These are phyloP conservation scores for Tachystola acroxantha DNA, from an alignment of 2,888 invertebrate genomes.

Conservation along the genomic window DNA sequence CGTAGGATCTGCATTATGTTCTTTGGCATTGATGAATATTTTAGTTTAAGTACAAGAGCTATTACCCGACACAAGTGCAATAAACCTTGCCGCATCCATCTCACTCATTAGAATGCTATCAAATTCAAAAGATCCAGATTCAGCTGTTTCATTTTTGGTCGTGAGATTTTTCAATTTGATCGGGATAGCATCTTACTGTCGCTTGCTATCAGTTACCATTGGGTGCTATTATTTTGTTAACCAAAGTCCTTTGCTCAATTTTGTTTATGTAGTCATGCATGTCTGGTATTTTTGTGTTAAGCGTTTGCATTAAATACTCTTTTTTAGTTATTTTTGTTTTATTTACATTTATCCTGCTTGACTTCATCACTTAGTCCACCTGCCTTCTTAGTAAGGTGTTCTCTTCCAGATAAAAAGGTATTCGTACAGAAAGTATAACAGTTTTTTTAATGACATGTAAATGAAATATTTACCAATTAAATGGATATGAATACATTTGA, in stretches of 20 bases:
- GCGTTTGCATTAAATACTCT: slow-evolving; percentile 42
- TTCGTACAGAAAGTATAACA: too few relatives aligned
- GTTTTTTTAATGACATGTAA: too few relatives aligned
- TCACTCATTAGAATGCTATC: neutral
- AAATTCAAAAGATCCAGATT: neutral
- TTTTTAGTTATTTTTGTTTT: slow-evolving; percentile 1
- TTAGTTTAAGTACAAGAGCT: neutral
- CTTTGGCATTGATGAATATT: neutral
- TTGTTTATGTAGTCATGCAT: slow-evolving; percentile 25
- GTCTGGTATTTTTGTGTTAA: slow-evolving; percentile 28
- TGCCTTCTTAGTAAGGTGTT: too few relatives aligned
- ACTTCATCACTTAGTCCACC: too few relatives aligned
- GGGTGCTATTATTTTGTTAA: slow-evolving; percentile 31
- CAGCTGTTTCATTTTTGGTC: neutral
- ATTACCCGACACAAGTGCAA: neutral
- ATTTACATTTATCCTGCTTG: too few relatives aligned
- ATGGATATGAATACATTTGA: too few relatives aligned
- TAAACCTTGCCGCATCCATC: neutral
- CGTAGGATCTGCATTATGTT: too few relatives aligned
- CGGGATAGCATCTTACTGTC: slow-evolving; percentile 35
- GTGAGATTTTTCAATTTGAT: slow-evolving; percentile 17
- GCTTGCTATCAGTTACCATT: slow-evolving; percentile 49
- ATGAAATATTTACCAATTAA: too few relatives aligned
- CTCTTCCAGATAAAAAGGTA: too few relatives aligned
- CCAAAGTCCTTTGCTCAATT: slow-evolving; percentile 59